Base-by-base conservation (phyloP, 2,113 vertebrate genomes). In the Melanerpes formicivorus region DNA sequence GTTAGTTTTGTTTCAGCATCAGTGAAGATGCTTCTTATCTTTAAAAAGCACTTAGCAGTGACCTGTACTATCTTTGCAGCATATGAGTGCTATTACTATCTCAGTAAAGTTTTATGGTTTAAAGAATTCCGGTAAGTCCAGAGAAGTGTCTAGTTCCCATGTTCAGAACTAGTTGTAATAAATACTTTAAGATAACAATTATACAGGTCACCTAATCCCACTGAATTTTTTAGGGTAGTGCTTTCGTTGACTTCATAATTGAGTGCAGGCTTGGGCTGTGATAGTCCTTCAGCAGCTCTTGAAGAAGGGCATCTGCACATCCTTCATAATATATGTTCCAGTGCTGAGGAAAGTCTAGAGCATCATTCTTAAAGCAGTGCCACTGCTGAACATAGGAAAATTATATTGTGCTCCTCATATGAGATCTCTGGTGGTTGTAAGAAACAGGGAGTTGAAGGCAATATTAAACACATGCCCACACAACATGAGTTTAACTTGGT, bases 51-150 rank as follows among this genome's bases (percentile, higher is more conserved):
- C 76, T 91, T 88, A 54, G 80, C 81, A 32, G 67, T 72, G 58
- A 93, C 83, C 82, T 52, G 18, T 54, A 50, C 54, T 88, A 87
- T 56, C 54, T 70, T 18, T 69, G 72, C 42, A 94, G 88, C 18
- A n/a, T 52, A 77, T 9, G 27, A 94, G 34, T 75, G 27, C 54
- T 88, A 34, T 80, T 93, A 92, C 73, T 93, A 91, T 64, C 81
- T 93, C 85, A 60, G 84, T 29, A 87, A 80, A 56, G 27, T 95
- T 93, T 93, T 56, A 95, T 71, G 59, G 71, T 71, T 84, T 93
- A 37, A 88, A 93, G 64, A 87, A 80, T 11, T 58, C 69, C 56
- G 83, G 18, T 50, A 93, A 85, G 37, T 42, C 4, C 67, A 74
- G 91, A 70, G 58, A 66, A 9, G 3, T 70, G 9, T 16, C 70